Evolutionary conservation across 2,888 invertebrate genomes (phyloP).

Genomic region (Phytoseiulus persimilis): DNA sequence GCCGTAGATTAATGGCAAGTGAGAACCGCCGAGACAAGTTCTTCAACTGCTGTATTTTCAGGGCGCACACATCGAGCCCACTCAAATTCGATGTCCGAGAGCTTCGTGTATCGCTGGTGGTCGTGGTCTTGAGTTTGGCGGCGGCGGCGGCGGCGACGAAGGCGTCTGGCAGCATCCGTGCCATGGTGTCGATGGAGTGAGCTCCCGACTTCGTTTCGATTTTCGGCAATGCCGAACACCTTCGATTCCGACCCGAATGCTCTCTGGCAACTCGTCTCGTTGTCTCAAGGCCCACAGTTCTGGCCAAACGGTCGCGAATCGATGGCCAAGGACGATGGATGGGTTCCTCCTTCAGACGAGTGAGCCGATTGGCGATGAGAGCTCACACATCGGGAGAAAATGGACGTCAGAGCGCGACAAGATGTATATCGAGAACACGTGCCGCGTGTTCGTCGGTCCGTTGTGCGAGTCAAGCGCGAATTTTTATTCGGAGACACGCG

Average conservation of each 20-base stretch:
- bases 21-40: background rate
- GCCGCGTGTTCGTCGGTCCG: background rate
- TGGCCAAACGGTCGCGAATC: too few relatives aligned
- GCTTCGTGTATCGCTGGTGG: background rate
- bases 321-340: background rate
- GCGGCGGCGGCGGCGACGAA: background rate
- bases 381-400: background rate
- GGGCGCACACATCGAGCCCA: background rate
- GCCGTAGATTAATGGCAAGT: conserved; percentile 31
- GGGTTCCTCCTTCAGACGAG: background rate
- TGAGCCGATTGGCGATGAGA: background rate
- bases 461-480: background rate
- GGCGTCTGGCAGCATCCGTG: too few relatives aligned
- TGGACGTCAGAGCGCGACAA: background rate
- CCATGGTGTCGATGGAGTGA: background rate
- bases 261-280: background rate
- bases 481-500: background rate
- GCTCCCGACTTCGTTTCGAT: background rate
- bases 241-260: background rate
- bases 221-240: background rate
- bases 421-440: background rate
- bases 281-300: too few relatives aligned
- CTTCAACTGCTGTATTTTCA: conserved; percentile 5
- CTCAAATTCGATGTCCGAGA: background rate
- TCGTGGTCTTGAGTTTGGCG: background rate